Evolutionary conservation across 1,140 invertebrate genomes (phyloP), one percentile per base, ranked within the genome.

Genomic region (Conus betulinus): DNA sequence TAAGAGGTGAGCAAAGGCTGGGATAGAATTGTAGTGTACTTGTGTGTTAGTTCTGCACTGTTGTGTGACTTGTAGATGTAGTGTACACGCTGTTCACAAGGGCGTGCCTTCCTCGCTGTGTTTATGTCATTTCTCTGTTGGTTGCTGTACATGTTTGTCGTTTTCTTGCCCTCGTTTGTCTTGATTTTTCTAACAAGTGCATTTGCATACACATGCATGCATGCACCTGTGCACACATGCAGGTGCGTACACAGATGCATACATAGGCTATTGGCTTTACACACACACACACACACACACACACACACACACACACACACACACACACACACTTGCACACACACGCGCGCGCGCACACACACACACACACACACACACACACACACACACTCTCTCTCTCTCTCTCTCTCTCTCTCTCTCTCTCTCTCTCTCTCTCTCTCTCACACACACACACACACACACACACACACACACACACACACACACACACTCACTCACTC

Each of bases 271-370:
- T 39, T 39, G 39, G 3, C 39, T 39, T 3, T 39, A 39, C 39
- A 39, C 39, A 39, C 39, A 39, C 39, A 39, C 39, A 39, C 39
- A 10, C 71, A 74, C 17, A 74, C 71, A 74, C 17, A 74, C 71
- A 74, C 17, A 74, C 71, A 74, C 71, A 74, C 17, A 74, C 71
- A n/a, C 71, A 74, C 71, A 74, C 71, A 74, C 71, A 74, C 71
- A 74, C 15, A 74, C 71, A 74, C 71, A 74, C 17, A 74, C 71
- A 74, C 71, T n/a, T 23, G 23, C 17, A 74, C 71, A 20, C 7
- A 74, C 60, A 63, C 60, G 4, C 17, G 10, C 60, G 4, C 60
- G 4, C 60, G 4, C 17, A 39, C 39, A 39, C 39, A 1, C 4
- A 63, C 17, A 63, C 60, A 63, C 60, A 63, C 60, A 63, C 60